Evolutionary conservation across 2,888 invertebrate species (phyloP), one percentile per base, ranked within the genome.

Genomic region (Melieria crassipennis): DNA sequence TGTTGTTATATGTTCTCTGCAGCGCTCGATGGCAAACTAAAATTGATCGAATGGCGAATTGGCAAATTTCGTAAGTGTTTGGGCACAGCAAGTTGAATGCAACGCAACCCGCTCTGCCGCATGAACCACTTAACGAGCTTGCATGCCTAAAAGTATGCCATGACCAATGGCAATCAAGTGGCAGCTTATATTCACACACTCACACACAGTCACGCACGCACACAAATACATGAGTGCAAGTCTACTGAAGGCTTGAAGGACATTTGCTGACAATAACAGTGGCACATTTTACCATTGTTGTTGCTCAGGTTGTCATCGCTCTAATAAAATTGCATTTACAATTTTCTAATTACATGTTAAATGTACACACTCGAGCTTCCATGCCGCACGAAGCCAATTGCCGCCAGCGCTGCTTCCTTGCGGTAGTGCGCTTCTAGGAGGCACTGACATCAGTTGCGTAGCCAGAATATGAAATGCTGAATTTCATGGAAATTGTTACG

Each of bases 1-100:
- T 50, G n/a, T 30, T 64, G 50, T 64, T 64, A n/a, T n/a, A 55
- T 42, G 30, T 57, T 48, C 45, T 9, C 52, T 65, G 52, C 9
- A 50, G 50, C 52, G 13, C 13, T n/a, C 52, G 50, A 13, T 43
- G 52, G 65, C 48, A 66, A 66, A 66, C 56, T 56, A 66, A 57
- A 57, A 66, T 57, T 47, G 65, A 66, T 66, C 6, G 30, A 57
- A 57, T 57, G 47, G 47, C 30, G 58, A 66, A 66, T 66, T 66
- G 65, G 47, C 46, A 65, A 56, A 65, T 42, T 46, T 65, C 16
- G 30, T 30, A 30, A 30, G 30, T 30, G 30, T 30, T 30, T 30
- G 30, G 30, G 30, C 30, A 30, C 30, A 30, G 30, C 30, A 30
- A 30, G 2, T 30, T 30, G 30, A 30, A 30, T 30, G 30, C 30